Evolutionary conservation across 2,113 vertebrate species (phyloP), one percentile per base, ranked within the genome.

Genomic region (Mionectes macconnelli): DNA sequence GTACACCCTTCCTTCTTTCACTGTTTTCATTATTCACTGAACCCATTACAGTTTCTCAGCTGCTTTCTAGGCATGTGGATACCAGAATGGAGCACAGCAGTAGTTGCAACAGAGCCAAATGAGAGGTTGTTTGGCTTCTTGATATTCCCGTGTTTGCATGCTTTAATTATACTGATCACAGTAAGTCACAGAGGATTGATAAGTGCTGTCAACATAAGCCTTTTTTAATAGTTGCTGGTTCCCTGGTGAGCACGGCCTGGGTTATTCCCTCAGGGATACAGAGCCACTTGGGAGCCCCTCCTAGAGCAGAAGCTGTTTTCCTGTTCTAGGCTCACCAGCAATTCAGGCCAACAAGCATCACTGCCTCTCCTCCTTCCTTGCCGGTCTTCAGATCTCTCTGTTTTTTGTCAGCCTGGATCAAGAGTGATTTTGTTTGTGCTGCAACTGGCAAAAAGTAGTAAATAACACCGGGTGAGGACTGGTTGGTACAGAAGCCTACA

Each of bases 71-170:
- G 80, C 84, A 74, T 59, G 81, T 66, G 72, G 74, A 4, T 57
- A 77, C 63, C 78, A 94, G 87, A 90, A 85, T 45, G 67, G 55
- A 91, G 67, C 78, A 70, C 70, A 93, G 87, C 74, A 83, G 81
- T 87, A 91, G 42, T 47, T 96, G 82, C 78, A 91, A 42, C 35
- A 67, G 59, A 88, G 74, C 87, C 78, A 95, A 77, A 62, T 18
- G 33, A 69, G 45, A 69, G 22, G 14, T 47, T 59, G 17, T 62
- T 87, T 90, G 59, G 62, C 70, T 90, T 76, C 63, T 67, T 84
- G 23, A 50, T 79, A 15, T 49, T 83, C 40, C 37, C 4, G 53
- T 59, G 12, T 73, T 87, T 50, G 20, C 19, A 4, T 19, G 39
- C 45, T 80, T 73, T 55, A 56, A 67, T 87, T 78, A 22, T 45